Base-by-base conservation (phyloP, 2,888 invertebrate species). In the Beris morrisii region DNA sequence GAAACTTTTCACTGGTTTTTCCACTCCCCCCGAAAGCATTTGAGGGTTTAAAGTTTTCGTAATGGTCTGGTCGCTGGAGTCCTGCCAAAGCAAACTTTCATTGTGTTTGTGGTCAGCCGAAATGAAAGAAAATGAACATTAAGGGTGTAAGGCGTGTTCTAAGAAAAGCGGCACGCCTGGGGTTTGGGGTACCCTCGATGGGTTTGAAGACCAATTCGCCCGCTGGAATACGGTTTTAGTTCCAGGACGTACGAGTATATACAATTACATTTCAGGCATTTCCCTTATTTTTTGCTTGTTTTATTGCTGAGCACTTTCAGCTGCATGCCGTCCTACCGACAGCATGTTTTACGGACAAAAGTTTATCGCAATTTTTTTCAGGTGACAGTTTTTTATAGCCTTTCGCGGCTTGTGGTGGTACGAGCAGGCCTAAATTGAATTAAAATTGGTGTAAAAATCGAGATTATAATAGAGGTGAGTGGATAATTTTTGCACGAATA, bases 321-420 rank as follows among this genome's bases (percentile, higher is more conserved):
- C 46, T 46, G 15, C 15, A 13, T 46, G 46, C 15, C 13, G n/a
- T 1, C 46, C 12, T 46, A n/a, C 11, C n/a, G 38, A 59, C 28
- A 48, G 48, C 31, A 12, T 31, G 22, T 46, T 59, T 45, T 22
- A 13, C 28, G 12, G 30, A 59, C 45, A 46, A 31, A 59, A 59
- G 31, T 48, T 31, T 46, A 45, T 59, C 11, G 46, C 58, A 32
- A 3, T 59, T 59, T 59, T 59, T 46, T 58, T n/a, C 4, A 31
- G 5, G 31, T 46, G 46, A 46, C 5, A 46, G 6, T 12, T 11
- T 46, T 46, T 46, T n/a, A n/a, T 15, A 46, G 15, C 22, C 22
- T 22, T 22, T 22, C 3, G 22, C 3, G 12, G 5, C 4, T 52
- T 28, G 15, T 52, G 15, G 52, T 52, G 12, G 12, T 50, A 11